Evolutionary conservation across 2,113 vertebrate species (phyloP).

Genomic region (Dissostichus mawsoni): DNA sequence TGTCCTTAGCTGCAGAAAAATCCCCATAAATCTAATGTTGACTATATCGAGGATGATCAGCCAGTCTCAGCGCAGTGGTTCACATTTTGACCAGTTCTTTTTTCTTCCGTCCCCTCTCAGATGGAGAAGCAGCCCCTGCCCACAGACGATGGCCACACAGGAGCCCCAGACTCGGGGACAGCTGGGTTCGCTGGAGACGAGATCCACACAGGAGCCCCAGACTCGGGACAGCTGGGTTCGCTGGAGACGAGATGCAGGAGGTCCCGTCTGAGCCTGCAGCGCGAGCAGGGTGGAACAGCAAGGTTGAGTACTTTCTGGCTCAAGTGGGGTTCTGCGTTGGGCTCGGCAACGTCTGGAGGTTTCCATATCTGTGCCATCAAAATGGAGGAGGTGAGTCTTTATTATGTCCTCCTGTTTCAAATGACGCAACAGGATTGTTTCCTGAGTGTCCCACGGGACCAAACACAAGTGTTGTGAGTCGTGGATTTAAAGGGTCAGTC

Average conservation of each 20-base stretch:
- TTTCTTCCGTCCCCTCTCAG: constrained; percentile 35
- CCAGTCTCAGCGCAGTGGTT: no score
- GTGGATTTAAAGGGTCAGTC: background rate
- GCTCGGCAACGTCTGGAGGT: constrained; percentile 85
- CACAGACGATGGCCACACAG: constrained; percentile 48
- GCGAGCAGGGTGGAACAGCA: constrained; percentile 86
- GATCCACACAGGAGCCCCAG: background rate
- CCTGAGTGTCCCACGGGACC: background rate
- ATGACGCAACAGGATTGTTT: no score
- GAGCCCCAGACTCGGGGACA: constrained; percentile 11
- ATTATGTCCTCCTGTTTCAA: background rate
- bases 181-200: constrained; percentile 16
- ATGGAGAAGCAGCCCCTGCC: constrained; percentile 82
- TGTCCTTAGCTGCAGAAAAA: background rate
- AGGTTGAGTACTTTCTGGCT: constrained; percentile 86
- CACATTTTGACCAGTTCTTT: background rate
- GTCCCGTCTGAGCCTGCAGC: constrained; percentile 35
- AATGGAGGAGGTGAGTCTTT: constrained; percentile 83
- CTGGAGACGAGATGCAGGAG: constrained; percentile 32
- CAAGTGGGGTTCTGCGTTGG: constrained; percentile 87
- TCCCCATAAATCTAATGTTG: background rate
- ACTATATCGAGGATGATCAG: background rate
- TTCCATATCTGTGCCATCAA: constrained; percentile 86
- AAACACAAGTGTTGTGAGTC: background rate
- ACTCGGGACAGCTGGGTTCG: background rate